Conservation (phyloP, 2,113 vertebrate genomes). For the Cyprinodon variegatus region DNA sequence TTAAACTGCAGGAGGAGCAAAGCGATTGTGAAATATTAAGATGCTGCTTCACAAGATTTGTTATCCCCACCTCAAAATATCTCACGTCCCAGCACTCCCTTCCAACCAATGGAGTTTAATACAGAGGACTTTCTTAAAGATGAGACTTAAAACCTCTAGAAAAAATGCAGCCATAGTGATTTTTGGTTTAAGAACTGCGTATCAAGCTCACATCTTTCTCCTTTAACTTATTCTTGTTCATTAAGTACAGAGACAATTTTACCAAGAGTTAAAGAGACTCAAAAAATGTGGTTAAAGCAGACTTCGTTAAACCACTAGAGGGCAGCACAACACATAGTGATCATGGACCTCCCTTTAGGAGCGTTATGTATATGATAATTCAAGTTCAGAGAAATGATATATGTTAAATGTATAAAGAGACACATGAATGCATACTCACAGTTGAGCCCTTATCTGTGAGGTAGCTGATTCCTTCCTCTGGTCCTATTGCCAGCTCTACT, state of each 20-base stretch:
- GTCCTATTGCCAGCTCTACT: conserved; percentile 96
- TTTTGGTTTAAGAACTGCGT: no score
- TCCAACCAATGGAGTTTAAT: no score
- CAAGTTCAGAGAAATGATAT: background rate
- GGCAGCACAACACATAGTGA: background rate
- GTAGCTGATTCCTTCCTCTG: conserved; percentile 99
- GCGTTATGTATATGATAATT: background rate
- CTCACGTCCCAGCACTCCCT: no score
- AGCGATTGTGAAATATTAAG: no score
- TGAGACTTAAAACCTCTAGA: background rate
- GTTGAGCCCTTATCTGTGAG: conserved; percentile 97
- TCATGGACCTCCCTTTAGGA: background rate
- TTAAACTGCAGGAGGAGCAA: background rate
- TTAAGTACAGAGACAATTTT: no score
- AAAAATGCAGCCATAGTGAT: no score
- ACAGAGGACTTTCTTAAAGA: background rate
- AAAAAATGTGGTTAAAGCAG: background rate
- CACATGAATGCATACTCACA: conserved; percentile 78
- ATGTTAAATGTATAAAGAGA: background rate
- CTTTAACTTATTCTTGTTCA: no score
- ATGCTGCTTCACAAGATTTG: no score
- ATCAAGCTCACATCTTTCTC: no score
- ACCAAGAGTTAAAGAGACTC: background rate
- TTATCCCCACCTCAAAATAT: no score
- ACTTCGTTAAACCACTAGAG: background rate